phyloP scores from a whole-genome alignment of 2,797 vertebrate species.

The Scomberomorus guttatus region DNA sequence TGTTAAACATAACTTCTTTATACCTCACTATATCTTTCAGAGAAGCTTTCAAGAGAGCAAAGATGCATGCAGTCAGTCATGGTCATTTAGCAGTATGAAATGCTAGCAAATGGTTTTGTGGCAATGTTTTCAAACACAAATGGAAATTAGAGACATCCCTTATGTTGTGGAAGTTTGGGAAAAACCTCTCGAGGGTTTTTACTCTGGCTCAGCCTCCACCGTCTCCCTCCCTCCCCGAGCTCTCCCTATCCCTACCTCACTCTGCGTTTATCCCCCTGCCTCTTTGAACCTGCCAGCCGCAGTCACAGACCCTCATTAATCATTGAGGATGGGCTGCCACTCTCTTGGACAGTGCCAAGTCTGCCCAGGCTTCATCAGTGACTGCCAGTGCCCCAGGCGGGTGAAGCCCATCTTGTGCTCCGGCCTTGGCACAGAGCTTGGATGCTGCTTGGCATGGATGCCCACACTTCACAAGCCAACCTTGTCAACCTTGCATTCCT shows the following conservation, averaged over 20 bases:
- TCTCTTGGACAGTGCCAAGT: constrained; percentile 60
- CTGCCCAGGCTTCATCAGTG: constrained; percentile 36
- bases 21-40: constrained; percentile 13
- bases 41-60: constrained; percentile 5
- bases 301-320: constrained; percentile 68
- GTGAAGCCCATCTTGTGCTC: constrained; percentile 69
- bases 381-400: constrained; percentile 55
- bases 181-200: constrained; percentile 27
- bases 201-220: constrained; percentile 10
- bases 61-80: not conserved
- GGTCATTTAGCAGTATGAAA: constrained; percentile 28
- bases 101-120: constrained; percentile 24
- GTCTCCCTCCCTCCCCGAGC: not conserved
- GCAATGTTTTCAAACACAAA: constrained; percentile 44
- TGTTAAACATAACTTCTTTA: constrained; percentile 17
- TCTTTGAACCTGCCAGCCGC: constrained; percentile 57
- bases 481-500: constrained; percentile 66
- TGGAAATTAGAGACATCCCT: constrained; percentile 26
- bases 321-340: constrained; percentile 52
- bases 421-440: constrained; percentile 64
- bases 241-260: not conserved
- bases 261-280: constrained; percentile 26
- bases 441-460: constrained; percentile 63
- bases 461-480: constrained; percentile 55
- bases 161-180: constrained; percentile 17